A percentile compares a stretch with the other conserved stretches of the same genome.
Evolutionary conservation across 1,140 invertebrate genomes (phyloP).

Genomic region (Habropoda laboriosa): DNA sequence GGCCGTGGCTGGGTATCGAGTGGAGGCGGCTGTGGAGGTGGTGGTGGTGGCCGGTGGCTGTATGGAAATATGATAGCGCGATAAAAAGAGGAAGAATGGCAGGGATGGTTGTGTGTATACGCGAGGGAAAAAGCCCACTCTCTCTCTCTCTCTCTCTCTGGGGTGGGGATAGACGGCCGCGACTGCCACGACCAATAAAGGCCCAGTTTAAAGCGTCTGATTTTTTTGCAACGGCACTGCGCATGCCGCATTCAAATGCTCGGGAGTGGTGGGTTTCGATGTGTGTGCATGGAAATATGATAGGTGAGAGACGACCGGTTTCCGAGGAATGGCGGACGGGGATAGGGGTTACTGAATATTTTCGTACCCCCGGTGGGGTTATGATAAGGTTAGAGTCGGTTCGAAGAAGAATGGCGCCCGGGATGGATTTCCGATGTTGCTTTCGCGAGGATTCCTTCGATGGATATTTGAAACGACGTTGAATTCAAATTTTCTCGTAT

Average conservation of each 20-base stretch:
- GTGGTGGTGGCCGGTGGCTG: conserved; percentile 51
- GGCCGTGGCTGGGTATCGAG: conserved; percentile 66
- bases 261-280: conserved; percentile 64
- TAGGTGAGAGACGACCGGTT: conserved; percentile 58
- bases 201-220: conserved; percentile 75
- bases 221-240: conserved; percentile 70
- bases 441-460: not conserved
- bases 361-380: not conserved
- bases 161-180: conserved; percentile 57
- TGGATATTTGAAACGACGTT: too few species aligned
- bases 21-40: conserved; percentile 45
- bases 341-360: not conserved
- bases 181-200: conserved; percentile 77
- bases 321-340: conserved; percentile 52
- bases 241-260: conserved; percentile 80
- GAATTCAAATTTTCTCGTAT: not conserved
- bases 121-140: conserved; percentile 55
- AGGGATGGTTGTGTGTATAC: conserved; percentile 57
- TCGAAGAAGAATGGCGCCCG: conserved; percentile 15
- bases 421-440: not conserved
- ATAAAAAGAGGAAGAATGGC: conserved; percentile 74
- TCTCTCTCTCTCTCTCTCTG: too few species aligned
- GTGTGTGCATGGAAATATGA: conserved; percentile 70
- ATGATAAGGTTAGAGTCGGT: not conserved
- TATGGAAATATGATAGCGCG: conserved; percentile 80